These are phyloP conservation scores for Camponotus pennsylvanicus DNA, from an alignment of 1,140 invertebrate genomes.

Conservation along the genomic window DNA sequence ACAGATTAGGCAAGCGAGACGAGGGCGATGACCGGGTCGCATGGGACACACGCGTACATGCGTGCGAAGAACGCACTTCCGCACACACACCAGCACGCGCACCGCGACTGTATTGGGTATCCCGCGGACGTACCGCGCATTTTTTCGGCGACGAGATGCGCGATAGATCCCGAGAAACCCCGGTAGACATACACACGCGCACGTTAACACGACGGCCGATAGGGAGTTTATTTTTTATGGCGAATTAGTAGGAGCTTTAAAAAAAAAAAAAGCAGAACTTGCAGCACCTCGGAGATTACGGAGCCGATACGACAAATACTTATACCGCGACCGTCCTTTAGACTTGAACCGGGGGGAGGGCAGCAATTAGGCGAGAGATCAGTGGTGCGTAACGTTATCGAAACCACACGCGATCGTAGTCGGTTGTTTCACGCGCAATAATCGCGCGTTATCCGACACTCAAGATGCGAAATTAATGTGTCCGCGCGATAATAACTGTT, in stretches of 20 bases:
- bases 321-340: slow-evolving; percentile 74
- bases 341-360: slow-evolving; percentile 43
- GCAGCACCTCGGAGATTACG: slow-evolving; percentile 66
- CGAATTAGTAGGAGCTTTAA: slow-evolving; percentile 78
- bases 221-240: slow-evolving; percentile 86
- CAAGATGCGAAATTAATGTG: background rate
- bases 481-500: slow-evolving; percentile 24
- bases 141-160: background rate
- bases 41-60: slow-evolving; percentile 38
- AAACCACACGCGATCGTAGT: slow-evolving; percentile 35
- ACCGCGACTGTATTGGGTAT: slow-evolving; percentile 31
- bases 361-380: slow-evolving; percentile 31
- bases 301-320: slow-evolving; percentile 82
- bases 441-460: slow-evolving; percentile 47
- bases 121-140: slow-evolving; percentile 23
- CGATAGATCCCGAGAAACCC: background rate
- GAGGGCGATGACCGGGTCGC: slow-evolving; percentile 61
- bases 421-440: slow-evolving; percentile 56
- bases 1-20: slow-evolving; percentile 73
- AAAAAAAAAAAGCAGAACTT: slow-evolving; percentile 70
- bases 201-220: slow-evolving; percentile 75
- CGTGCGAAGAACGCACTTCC: slow-evolving; percentile 39
- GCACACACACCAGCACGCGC: slow-evolving; percentile 17
- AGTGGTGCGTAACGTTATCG: slow-evolving; percentile 19
- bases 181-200: slow-evolving; percentile 47